These are phyloP conservation scores for Hylaeus anthracinus DNA, from an alignment of 1,140 invertebrate species.

Conservation along the genomic window DNA sequence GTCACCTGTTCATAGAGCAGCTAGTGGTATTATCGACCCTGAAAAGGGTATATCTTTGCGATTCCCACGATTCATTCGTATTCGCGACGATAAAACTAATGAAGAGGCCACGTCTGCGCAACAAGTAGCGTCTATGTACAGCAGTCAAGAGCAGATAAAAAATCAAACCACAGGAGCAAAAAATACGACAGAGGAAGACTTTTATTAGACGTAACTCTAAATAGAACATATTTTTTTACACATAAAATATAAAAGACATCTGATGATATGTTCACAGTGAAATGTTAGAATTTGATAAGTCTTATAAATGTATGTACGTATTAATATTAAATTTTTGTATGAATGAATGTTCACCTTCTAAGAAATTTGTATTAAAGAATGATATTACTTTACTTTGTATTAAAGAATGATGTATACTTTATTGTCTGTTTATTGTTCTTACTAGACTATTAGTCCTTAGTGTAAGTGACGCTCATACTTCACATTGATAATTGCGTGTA, in stretches of 20 bases:
- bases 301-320: neutral
- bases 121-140: constrained; percentile 93
- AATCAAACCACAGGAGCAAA: constrained; percentile 83
- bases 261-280: neutral
- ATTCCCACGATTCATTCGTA: constrained; percentile 96
- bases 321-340: neutral
- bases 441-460: no score
- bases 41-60: constrained; percentile 97
- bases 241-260: neutral
- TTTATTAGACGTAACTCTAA: constrained; percentile 81
- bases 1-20: constrained; percentile 96
- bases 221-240: neutral
- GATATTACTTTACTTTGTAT: neutral
- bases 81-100: constrained; percentile 95
- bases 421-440: no score
- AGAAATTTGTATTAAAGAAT: neutral
- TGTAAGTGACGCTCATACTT: no score
- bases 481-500: no score
- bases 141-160: constrained; percentile 94
- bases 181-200: constrained; percentile 83
- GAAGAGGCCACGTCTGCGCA: constrained; percentile 96
- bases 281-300: no score
- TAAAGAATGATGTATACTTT: neutral
- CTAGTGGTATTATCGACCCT: constrained; percentile 93
- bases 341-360: neutral